These are phyloP conservation scores for Cephus nigrinus DNA, from an alignment of 2,888 invertebrate genomes.

Conservation along the genomic window DNA sequence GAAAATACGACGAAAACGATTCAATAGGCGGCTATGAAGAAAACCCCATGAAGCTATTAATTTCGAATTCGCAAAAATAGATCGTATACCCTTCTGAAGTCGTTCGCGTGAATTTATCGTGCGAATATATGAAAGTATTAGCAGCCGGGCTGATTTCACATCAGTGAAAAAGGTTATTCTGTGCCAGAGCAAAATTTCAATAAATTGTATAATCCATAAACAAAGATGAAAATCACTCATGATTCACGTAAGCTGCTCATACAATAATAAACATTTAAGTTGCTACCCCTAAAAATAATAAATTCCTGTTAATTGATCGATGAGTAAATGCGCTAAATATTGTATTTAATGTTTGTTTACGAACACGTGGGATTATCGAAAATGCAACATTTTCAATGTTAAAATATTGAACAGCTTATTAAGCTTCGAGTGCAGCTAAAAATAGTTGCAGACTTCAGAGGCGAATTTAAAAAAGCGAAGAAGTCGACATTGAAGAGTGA, in stretches of 20 bases:
- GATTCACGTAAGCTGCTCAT: background rate
- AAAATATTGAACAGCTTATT: background rate
- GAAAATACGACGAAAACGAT: background rate
- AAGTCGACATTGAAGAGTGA: background rate
- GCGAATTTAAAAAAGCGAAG: too few species aligned
- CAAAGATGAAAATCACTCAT: background rate
- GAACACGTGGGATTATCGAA: background rate
- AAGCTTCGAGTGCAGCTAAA: background rate
- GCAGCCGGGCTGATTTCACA: background rate
- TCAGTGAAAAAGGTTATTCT: background rate
- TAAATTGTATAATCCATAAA: background rate
- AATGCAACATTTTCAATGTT: background rate
- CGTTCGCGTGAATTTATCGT: background rate
- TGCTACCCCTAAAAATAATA: too few species aligned
- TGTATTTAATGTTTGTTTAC: background rate
- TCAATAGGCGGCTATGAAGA: background rate
- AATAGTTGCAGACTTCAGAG: background rate
- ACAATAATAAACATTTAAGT: background rate
- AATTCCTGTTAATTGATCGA: background rate
- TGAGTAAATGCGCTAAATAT: background rate
- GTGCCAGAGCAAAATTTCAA: background rate
- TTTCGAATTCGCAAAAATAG: background rate
- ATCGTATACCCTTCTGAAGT: background rate
- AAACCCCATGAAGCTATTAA: background rate
- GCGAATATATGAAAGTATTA: background rate